phyloP scores from a whole-genome alignment of 2,888 invertebrate species.

The Chaitophorus viminalis region DNA sequence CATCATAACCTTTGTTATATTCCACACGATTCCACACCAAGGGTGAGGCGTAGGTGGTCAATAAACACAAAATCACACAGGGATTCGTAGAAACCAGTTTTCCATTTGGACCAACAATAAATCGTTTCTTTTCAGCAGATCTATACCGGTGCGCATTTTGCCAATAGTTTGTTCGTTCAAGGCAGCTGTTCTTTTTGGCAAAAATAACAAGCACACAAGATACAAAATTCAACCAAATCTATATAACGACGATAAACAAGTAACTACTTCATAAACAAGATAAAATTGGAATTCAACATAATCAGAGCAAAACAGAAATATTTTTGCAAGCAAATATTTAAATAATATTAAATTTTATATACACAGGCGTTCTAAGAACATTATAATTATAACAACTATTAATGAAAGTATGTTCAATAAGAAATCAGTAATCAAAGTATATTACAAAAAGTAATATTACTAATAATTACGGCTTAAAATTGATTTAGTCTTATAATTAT shows the following conservation, averaged over 20 bases:
- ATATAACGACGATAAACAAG: not conserved
- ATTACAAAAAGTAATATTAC: not conserved
- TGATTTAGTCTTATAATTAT: not conserved
- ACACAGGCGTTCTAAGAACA: not conserved
- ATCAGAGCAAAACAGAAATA: not conserved
- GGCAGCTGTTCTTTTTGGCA: slow-evolving; percentile 47
- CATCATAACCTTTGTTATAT: slow-evolving; percentile 36
- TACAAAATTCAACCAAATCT: slow-evolving; percentile 23
- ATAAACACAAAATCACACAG: slow-evolving; percentile 37
- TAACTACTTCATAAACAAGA: slow-evolving; percentile 18
- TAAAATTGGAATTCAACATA: not conserved
- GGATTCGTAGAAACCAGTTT: slow-evolving; percentile 47
- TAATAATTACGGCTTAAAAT: not conserved
- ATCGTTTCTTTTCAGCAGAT: slow-evolving; percentile 52
- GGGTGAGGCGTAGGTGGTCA: slow-evolving; percentile 46
- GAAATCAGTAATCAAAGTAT: not conserved
- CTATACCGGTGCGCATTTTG: slow-evolving; percentile 28
- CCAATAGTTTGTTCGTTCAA: slow-evolving; percentile 15
- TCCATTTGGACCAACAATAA: slow-evolving; percentile 44
- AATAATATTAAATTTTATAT: not conserved
- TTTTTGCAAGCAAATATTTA: not conserved
- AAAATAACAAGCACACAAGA: slow-evolving; percentile 40
- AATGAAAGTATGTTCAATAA: not conserved
- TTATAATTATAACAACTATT: not conserved
- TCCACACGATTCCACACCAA: slow-evolving; percentile 17